A percentile compares a stretch with the other conserved stretches of the same genome.
Evolutionary conservation across 1,140 invertebrate species (phyloP).

Genomic region (Zaprionus tsacasi): DNA sequence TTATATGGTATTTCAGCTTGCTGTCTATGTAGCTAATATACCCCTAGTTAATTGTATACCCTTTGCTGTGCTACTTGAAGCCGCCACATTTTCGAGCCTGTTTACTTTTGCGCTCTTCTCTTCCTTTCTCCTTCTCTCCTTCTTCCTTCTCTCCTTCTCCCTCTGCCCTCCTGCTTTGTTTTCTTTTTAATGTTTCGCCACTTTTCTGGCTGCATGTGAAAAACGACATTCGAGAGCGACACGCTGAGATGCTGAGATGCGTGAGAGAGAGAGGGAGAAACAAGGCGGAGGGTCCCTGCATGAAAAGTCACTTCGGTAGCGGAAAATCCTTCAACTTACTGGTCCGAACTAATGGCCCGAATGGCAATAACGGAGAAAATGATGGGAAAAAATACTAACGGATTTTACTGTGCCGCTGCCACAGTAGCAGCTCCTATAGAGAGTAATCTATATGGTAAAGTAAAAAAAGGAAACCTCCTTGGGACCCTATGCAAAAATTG

Average conservation of each 20-base stretch:
- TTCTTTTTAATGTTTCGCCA: constrained; percentile 36
- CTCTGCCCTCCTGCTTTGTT: constrained; percentile 1
- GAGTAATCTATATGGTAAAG: no score
- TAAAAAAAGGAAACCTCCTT: no score
- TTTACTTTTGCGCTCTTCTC: constrained; percentile 22
- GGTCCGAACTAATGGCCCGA: constrained; percentile 40
- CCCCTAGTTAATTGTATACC: not conserved
- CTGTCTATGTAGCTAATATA: not conserved
- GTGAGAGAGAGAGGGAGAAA: not conserved
- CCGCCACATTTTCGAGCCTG: constrained; percentile 14
- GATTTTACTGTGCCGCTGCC: not conserved
- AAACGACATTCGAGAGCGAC: constrained; percentile 34
- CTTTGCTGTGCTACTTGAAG: not conserved
- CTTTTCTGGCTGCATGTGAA: constrained; percentile 31
- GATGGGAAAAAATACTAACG: not conserved
- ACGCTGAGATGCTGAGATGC: constrained; percentile 18
- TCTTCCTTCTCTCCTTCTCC: not conserved
- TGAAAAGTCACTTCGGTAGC: constrained; percentile 37
- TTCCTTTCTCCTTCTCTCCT: not conserved
- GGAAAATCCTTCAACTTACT: constrained; percentile 38
- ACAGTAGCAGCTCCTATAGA: no score
- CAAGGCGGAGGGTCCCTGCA: constrained; percentile 6
- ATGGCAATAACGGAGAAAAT: constrained; percentile 35
- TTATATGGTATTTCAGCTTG: no score
- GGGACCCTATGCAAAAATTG: no score